These are phyloP conservation scores for Nothocercus nigrocapillus DNA, from an alignment of 2,113 vertebrate species.

Conservation along the genomic window DNA sequence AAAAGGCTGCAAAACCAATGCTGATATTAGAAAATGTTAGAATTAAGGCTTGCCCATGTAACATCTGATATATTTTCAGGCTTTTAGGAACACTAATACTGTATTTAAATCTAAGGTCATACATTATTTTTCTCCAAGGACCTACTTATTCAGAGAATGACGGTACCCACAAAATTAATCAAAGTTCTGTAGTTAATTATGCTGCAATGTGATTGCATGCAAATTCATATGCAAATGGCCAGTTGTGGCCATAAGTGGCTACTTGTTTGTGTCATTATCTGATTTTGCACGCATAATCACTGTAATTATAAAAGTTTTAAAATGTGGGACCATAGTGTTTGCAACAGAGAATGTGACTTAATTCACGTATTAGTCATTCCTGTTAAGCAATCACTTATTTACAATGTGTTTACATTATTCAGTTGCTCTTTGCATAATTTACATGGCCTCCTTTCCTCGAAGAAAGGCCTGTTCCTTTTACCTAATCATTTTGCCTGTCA, in stretches of 20 bases:
- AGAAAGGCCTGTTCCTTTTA: neutral
- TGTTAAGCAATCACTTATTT: constrained; percentile 50
- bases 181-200: neutral
- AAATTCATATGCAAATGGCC: constrained; percentile 41
- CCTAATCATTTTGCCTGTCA: neutral
- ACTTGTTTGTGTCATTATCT: constrained; percentile 36
- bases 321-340: neutral
- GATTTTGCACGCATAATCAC: constrained; percentile 41
- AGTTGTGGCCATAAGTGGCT: constrained; percentile 38
- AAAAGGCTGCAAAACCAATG: neutral
- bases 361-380: constrained; percentile 26
- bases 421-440: constrained; percentile 8
- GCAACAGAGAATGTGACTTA: constrained; percentile 5
- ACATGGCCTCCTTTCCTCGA: neutral
- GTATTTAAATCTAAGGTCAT: neutral
- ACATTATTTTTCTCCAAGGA: neutral
- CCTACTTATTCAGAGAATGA: neutral
- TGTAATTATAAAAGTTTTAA: constrained; percentile 28
- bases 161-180: constrained; percentile 9
- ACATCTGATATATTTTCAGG: neutral
- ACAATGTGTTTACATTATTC: constrained; percentile 42
- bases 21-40: neutral
- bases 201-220: neutral
- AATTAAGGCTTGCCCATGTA: neutral
- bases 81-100: neutral